A percentile compares a stretch with the other conserved stretches of the same genome.
These are phyloP conservation scores for Lamprologus sp. DNA, from an alignment of 2,113 vertebrate species.

Conservation along the genomic window DNA sequence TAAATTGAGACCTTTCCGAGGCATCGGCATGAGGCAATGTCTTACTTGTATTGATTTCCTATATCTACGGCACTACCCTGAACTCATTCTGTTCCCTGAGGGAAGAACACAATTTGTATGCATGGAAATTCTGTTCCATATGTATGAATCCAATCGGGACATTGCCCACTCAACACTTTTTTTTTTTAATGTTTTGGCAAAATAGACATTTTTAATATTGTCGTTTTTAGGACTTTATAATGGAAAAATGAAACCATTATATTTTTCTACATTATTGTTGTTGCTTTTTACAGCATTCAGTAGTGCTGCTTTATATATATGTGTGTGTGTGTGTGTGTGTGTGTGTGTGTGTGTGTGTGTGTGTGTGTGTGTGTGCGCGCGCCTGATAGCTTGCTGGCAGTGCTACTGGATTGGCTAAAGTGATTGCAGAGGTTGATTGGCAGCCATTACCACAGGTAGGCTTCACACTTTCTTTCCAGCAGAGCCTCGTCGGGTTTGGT, in stretches of 20 bases:
- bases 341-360: accelerated
- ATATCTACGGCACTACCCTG: not conserved
- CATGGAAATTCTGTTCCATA: slow-evolving; percentile 31
- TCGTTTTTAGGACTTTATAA: not conserved
- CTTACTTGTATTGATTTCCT: slow-evolving; percentile 36
- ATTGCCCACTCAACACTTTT: not conserved
- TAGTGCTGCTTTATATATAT: not conserved
- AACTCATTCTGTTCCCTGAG: not conserved
- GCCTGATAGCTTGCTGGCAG: not conserved
- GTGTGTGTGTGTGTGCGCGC: accelerated
- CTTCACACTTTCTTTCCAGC: not conserved
- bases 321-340: not conserved
- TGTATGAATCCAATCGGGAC: slow-evolving; percentile 19
- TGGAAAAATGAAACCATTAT: not conserved
- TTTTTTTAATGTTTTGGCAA: not conserved
- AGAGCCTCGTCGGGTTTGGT: not conserved
- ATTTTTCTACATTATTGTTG: not conserved
- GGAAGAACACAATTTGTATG: slow-evolving; percentile 10
- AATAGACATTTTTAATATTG: not conserved
- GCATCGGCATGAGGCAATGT: slow-evolving; percentile 8
- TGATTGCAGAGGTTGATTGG: not conserved
- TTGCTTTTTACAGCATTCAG: not conserved
- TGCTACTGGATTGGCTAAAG: not conserved
- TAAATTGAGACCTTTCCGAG: slow-evolving; percentile 3
- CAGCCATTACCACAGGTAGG: not conserved